Base-by-base conservation (phyloP, 2,888 invertebrate genomes). In the Diarsia brunnea region DNA sequence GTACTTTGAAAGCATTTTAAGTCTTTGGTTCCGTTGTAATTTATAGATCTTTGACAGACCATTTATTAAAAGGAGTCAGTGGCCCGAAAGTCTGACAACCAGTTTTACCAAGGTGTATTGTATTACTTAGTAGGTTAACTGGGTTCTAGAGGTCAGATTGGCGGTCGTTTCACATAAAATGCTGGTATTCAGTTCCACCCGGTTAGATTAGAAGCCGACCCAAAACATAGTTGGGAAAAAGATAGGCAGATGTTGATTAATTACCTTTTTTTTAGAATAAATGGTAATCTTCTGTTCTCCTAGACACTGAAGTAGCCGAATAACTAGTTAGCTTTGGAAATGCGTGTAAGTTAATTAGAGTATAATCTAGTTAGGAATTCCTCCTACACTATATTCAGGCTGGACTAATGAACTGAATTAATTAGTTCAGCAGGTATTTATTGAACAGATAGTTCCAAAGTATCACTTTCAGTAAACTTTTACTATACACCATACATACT, bases 361-460 rank as follows among this genome's bases (percentile, higher is more conserved):
- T 11, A 60, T 5, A 58, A 14, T 69, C 19, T 53, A 55, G n/a
- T 47, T 47, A 60, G 27, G 11, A n/a, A 45, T 31, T 69, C 69
- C 10, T 69, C 10, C 45, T n/a, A n/a, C 14, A 45, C 4, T 11
- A 60, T 60, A 60, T 68, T 69, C 16, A 24, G 19, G 53, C 21
- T 3, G 24, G 3, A 47, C 45, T 69, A 69, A 60, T 61, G 60
- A 69, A 60, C 60, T 58, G 60, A 58, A 69, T 69, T 14, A n/a
- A 45, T 60, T 21, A 69, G 8, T 27, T 27, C 43, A 21, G 21
- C 45, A 43, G 38, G 2, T 38, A 21, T 43, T 14, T 24, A 55
- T 53, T 12, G n/a, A 7, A 14, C 24, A 2, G 14, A 16, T 14
- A 24, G 24, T n/a, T n/a, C n/a, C n/a, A n/a, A n/a, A n/a, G n/a